Evolutionary conservation across 2,113 vertebrate genomes (phyloP).

Genomic region (Ctenomys sociabilis): DNA sequence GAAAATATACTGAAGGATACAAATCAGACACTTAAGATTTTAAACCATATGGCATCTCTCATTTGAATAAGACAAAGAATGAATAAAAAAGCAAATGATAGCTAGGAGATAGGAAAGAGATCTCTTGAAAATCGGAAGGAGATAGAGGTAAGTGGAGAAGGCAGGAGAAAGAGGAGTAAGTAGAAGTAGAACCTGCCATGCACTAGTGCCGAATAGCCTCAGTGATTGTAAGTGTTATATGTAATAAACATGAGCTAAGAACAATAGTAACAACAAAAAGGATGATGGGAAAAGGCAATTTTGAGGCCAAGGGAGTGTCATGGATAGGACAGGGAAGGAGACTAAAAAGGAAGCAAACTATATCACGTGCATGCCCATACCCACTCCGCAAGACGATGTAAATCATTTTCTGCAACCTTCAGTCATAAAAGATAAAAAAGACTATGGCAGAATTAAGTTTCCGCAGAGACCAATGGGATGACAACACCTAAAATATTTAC

Average conservation of each 20-base stretch:
- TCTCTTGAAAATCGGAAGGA: background rate
- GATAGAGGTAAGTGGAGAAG: background rate
- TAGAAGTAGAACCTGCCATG: too few species aligned
- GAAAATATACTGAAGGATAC: background rate
- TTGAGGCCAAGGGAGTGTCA: background rate
- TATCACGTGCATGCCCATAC: background rate
- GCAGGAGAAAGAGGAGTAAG: background rate
- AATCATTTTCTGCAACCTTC: background rate
- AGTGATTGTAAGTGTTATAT: background rate
- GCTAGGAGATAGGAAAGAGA: background rate
- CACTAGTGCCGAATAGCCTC: background rate
- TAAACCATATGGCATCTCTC: background rate
- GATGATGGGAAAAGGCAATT: background rate
- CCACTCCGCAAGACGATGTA: background rate
- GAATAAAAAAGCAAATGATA: background rate
- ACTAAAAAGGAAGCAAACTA: background rate
- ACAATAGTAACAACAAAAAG: background rate
- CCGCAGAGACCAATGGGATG: background rate
- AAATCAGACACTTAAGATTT: background rate
- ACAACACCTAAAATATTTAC: constrained; percentile 21
- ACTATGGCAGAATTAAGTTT: background rate
- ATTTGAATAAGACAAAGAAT: background rate
- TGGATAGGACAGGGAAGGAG: background rate
- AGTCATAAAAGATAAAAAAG: background rate
- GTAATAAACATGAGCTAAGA: background rate